Percentiles rank a stretch among this genome's conserved stretches.
These are phyloP conservation scores for Apistogramma diplotaenia DNA, from an alignment of 2,113 vertebrate genomes.

Conservation along the genomic window DNA sequence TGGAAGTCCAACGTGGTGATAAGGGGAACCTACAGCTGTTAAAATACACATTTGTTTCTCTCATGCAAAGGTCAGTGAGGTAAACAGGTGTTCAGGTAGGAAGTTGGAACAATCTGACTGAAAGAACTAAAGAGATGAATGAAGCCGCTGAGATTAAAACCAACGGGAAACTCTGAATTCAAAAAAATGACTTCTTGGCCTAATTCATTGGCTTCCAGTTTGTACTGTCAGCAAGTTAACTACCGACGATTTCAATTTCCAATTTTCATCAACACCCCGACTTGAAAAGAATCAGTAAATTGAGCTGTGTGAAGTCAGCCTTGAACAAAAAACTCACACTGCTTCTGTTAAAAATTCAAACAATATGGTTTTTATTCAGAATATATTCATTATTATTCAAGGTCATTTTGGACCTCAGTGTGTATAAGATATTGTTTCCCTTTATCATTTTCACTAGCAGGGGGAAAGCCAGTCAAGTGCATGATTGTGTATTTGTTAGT, in stretches of 20 bases:
- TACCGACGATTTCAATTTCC: background rate
- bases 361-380: constrained; percentile 11
- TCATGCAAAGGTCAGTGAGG: background rate
- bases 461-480: background rate
- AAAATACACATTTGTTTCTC: background rate
- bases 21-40: background rate
- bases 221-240: background rate
- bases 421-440: background rate
- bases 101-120: background rate
- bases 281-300: background rate
- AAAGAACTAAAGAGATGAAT: background rate
- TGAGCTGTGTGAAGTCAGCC: background rate
- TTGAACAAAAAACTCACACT: background rate
- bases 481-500: background rate
- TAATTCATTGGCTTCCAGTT: background rate
- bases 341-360: background rate
- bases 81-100: background rate
- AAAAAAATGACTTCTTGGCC: background rate
- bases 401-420: background rate
- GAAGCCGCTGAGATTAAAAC: background rate
- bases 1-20: background rate
- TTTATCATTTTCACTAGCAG: background rate
- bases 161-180: background rate
- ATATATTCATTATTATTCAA: constrained; percentile 3
- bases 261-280: background rate